phyloP scores from a whole-genome alignment of 2,888 invertebrate genomes.

The Anarsia innoxiella region DNA sequence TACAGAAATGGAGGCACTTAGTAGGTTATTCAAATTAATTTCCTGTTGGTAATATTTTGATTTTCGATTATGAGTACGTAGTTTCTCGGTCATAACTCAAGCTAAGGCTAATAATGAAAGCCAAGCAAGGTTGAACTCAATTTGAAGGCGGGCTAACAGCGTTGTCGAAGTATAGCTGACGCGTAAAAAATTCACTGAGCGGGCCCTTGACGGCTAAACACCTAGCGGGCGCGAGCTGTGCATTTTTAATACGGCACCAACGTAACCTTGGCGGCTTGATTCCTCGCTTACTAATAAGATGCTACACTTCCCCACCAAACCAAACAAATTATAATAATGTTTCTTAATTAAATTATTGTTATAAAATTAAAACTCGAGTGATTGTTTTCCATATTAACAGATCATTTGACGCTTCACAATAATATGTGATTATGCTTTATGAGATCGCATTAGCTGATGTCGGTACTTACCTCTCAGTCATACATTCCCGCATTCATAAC shows the following conservation, averaged over 20 bases:
- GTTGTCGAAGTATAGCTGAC: slow-evolving; percentile 19
- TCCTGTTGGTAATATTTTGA: too few relatives aligned
- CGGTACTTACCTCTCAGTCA: too few relatives aligned
- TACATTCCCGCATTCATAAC: too few relatives aligned
- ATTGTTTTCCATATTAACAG: slow-evolving; percentile 7
- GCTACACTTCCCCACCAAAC: slow-evolving; percentile 23
- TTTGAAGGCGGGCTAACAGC: slow-evolving; percentile 7
- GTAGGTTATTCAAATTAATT: too few relatives aligned
- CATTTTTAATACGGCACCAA: slow-evolving; percentile 35
- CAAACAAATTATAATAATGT: slow-evolving; percentile 23
- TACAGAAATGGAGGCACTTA: too few relatives aligned
- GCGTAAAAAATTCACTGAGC: slow-evolving; percentile 29
- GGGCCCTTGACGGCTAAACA: slow-evolving; percentile 30
- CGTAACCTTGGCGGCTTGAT: slow-evolving; percentile 34
- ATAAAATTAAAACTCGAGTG: slow-evolving; percentile 18
- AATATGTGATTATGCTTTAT: too few relatives aligned
- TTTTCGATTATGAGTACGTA: too few relatives aligned
- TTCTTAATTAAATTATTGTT: slow-evolving; percentile 15
- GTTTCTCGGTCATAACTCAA: too few relatives aligned
- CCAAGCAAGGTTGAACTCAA: too few relatives aligned
- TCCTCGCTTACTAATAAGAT: slow-evolving; percentile 35
- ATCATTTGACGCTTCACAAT: too few relatives aligned
- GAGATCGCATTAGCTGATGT: too few relatives aligned
- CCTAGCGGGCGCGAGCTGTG: slow-evolving; percentile 28
- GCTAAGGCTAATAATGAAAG: too few relatives aligned